Base-by-base conservation (phyloP, 2,888 invertebrate genomes). In the Lissonota sp. region DNA sequence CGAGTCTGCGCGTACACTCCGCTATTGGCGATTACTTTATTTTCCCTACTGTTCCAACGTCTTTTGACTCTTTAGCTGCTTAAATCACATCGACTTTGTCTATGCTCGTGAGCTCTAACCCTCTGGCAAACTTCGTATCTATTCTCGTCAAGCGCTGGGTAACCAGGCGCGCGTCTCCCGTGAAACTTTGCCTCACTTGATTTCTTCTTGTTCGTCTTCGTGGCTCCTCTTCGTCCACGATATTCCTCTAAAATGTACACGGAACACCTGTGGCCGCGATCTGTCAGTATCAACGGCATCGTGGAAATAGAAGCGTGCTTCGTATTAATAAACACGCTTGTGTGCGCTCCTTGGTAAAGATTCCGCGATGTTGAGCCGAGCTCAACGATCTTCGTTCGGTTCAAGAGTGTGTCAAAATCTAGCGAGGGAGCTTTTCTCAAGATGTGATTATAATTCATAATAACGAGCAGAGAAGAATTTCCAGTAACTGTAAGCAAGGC, bases 191-290 rank as follows among this genome's bases (percentile, higher is more conserved):
- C 44, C 63, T 55, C 26, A n/a, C 16, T 55, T 42, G 26, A 49
- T 12, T 62, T 69, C 49, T 60, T 67, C 67, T 69, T 69, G 26
- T 26, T 57, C 40, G 40, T 63, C 7, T 5, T 16, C 62, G 51
- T 40, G n/a, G 58, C 69, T 60, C 26, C 44, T 46, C 26, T 40
- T 55, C 42, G 44, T 66, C 66, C 66, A 46, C 39, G 26, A 44
- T 10, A 39, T 51, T 80, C 53, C 62, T 71, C 75, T 71, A 71
- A 76, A 71, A 60, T 79, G 71, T 81, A 79, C 76, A 82, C 76
- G 76, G 72, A 86, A 87, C 88, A 89, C 88, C 90, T 88, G 89
- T 86, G 88, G 84, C 87, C 88, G 86, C 88, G 86, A 88, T 90
- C 83, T 86, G 84, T 85, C 85, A 84, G 82, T 85, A 88, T 85